phyloP scores from a whole-genome alignment of 2,797 vertebrate species.

The Trichosurus vulpecula region DNA sequence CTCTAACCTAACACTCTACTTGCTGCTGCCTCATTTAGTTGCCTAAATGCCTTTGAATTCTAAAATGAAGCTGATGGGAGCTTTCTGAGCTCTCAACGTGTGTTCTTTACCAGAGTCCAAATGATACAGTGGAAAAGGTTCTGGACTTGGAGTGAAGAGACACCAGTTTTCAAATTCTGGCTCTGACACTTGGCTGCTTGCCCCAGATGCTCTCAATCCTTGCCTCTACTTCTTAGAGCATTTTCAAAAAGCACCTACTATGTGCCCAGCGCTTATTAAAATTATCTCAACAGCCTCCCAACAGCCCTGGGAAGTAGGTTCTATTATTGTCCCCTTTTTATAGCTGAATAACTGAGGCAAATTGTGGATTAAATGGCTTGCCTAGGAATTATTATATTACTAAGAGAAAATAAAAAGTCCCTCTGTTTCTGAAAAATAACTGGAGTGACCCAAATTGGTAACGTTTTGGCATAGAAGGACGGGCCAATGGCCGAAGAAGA shows the following conservation, averaged over 20 bases:
- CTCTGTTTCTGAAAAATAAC: slow-evolving; percentile 14
- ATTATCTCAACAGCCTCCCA: no score
- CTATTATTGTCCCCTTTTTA: not conserved
- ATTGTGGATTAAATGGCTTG: not conserved
- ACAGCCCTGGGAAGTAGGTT: not conserved
- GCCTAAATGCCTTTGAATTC: not conserved
- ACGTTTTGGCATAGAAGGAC: slow-evolving; percentile 1
- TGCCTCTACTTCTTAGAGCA: not conserved
- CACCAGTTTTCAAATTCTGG: not conserved
- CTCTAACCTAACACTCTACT: not conserved
- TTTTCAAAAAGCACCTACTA: not conserved
- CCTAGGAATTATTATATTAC: slow-evolving; percentile 10
- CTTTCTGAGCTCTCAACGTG: slow-evolving; percentile 12
- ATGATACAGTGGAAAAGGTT: not conserved
- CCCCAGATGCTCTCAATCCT: not conserved
- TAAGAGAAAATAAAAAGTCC: slow-evolving; percentile 53
- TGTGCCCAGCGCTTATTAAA: not conserved
- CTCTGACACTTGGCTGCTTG: not conserved
- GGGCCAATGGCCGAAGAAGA: slow-evolving; percentile 20
- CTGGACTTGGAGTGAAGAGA: not conserved
- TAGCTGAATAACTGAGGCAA: not conserved
- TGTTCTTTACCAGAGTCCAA: slow-evolving; percentile 32
- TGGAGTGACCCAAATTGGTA: slow-evolving; percentile 24
- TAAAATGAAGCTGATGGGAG: slow-evolving; percentile 6
- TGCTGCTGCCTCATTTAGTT: not conserved